These are phyloP conservation scores for Megalops cyprinoides DNA, from an alignment of 2,797 vertebrate species.

Conservation along the genomic window DNA sequence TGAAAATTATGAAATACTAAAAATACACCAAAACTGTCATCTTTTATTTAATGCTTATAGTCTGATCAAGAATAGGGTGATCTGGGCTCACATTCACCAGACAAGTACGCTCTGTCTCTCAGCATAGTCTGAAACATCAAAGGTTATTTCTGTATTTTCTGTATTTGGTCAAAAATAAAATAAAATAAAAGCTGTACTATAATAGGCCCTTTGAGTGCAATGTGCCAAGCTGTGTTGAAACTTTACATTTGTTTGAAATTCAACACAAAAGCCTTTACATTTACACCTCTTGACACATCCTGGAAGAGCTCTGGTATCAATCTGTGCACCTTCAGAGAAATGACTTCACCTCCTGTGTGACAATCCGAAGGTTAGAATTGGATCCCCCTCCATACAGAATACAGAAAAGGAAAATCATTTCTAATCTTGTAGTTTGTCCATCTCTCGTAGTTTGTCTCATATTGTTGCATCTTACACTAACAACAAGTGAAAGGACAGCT, in stretches of 20 bases:
- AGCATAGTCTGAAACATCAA: constrained; percentile 17
- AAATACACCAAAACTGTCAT: constrained; percentile 36
- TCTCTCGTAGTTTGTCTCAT: neutral
- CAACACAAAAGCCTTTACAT: neutral
- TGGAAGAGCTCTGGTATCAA: neutral
- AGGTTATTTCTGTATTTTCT: constrained; percentile 22
- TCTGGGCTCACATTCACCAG: neutral
- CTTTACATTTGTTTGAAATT: neutral
- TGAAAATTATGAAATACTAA: constrained; percentile 31
- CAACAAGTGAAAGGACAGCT: neutral
- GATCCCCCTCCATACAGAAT: neutral
- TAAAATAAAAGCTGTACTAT: neutral
- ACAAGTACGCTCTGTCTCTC: constrained; percentile 25
- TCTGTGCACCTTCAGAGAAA: neutral
- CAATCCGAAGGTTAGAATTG: neutral
- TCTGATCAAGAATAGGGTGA: constrained; percentile 29
- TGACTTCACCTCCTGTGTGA: neutral
- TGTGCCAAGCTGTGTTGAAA: neutral
- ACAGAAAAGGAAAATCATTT: neutral
- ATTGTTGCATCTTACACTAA: neutral
- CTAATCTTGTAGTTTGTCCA: neutral
- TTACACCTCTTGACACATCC: neutral
- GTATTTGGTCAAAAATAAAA: constrained; percentile 36
- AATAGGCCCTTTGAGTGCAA: neutral
- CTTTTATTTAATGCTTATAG: constrained; percentile 36